phyloP scores from a whole-genome alignment of 2,797 vertebrate species.

The Borostomias antarcticus region DNA sequence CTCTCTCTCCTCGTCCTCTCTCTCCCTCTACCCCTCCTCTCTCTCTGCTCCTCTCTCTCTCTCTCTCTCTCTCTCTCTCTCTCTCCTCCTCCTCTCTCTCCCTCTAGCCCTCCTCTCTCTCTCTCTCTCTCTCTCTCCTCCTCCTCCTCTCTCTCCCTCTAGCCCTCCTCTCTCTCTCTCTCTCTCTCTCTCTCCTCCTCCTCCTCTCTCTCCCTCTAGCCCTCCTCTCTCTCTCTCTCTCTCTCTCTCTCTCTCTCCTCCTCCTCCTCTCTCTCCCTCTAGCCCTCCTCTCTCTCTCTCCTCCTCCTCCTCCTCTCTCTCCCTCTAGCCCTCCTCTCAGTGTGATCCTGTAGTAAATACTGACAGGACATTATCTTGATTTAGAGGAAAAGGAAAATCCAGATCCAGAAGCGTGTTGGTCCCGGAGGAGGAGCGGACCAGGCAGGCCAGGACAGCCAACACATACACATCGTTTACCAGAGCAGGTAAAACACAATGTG shows the following conservation, averaged over 20 bases:
- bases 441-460: constrained; percentile 70
- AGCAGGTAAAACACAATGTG: constrained; percentile 75
- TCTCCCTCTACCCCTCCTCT: neutral
- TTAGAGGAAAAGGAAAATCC: constrained; percentile 85
- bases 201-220: neutral
- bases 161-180: neutral
- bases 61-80: neutral
- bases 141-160: no score
- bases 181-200: neutral
- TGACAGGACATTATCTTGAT: constrained; percentile 18
- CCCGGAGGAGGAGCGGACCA: constrained; percentile 83
- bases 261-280: no score
- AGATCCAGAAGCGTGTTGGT: constrained; percentile 76
- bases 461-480: constrained; percentile 72
- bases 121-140: no score
- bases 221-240: neutral
- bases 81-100: neutral
- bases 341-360: neutral
- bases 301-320: neutral
- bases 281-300: no score
- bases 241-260: neutral
- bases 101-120: neutral
- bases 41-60: neutral
- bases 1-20: neutral
- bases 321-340: no score